Evolutionary conservation across 2,888 invertebrate species (phyloP), one percentile per base, ranked within the genome.

Genomic region (Spodoptera exigua): DNA sequence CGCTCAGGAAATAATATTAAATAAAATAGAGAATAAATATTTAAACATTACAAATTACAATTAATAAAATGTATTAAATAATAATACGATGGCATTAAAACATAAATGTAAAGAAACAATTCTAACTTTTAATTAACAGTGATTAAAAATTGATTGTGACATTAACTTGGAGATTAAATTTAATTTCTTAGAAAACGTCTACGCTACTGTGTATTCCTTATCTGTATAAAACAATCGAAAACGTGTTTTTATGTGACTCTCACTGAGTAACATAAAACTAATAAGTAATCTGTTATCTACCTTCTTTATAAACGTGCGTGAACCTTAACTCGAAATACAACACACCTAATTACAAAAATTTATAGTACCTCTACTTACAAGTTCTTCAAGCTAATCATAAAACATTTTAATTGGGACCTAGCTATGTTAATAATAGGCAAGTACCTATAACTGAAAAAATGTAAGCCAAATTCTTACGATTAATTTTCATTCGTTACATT

Each of bases 351-450:
- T 75, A 77, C 70, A 73, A 57, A 70, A 67, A 77, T 75, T 75
- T 75, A 73, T 76, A 75, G 70, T 75, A 70, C 65, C 3, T 34
- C 53, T 51, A 73, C 68, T 45, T 17, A 64, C 71, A 53, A 68
- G 61, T 71, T 59, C 54, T 61, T 67, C 18, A 49, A 60, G 45
- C 64, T 74, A 70, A 64, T 69, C 49, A 53, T 66, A 66, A 76
- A 77, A 65, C 59, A 78, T 78, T 74, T 75, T 75, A 78, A 79
- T 78, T 78, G 71, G 63, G 55, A 72, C 73, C 73, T 70, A 70
- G 60, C 76, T 74, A 79, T 75, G 70, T 74, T 81, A 81, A 81
- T 81, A 77, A 78, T 75, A 71, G 66, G 66, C 53, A 34, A 35
- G 5, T 64, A n/a, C n/a, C n/a, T n/a, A 40, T 73, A 68, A 57